Evolutionary conservation across 2,797 vertebrate genomes (phyloP).

Genomic region (Myotis planiceps): DNA sequence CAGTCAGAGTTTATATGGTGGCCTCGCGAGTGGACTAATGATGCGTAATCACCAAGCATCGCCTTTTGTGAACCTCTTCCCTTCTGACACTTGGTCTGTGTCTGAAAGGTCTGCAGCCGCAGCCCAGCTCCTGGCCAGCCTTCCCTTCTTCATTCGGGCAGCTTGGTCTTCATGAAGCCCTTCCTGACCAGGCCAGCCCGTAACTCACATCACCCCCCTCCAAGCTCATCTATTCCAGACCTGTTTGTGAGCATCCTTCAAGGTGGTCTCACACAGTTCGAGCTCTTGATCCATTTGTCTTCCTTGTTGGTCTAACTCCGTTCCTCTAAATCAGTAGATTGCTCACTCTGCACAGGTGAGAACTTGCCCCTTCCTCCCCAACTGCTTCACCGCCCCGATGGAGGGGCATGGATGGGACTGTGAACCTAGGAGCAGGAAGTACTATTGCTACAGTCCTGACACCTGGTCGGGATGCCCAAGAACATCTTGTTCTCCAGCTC

Average conservation of each 20-base stretch:
- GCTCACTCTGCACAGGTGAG: neutral
- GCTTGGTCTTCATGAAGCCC: neutral
- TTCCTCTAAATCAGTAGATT: neutral
- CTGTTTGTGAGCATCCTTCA: neutral
- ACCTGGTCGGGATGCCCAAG: neutral
- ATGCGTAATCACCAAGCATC: neutral
- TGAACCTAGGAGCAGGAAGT: neutral
- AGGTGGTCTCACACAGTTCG: neutral
- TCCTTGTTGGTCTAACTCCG: neutral
- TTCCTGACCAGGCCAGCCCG: neutral
- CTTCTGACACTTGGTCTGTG: neutral
- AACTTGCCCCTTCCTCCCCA: fast-evolving
- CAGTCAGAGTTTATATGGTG: neutral
- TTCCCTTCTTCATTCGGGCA: neutral
- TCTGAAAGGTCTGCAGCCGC: neutral
- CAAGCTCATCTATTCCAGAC: neutral
- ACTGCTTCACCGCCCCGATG: neutral
- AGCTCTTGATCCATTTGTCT: neutral
- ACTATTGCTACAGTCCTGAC: neutral
- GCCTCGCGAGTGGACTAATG: neutral
- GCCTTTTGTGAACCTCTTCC: neutral
- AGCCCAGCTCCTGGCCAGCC: neutral
- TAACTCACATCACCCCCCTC: neutral
- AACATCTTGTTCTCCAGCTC: neutral
- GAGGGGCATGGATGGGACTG: neutral